A percentile compares a stretch with the other conserved stretches of the same genome.
Conservation (phyloP, 2,113 vertebrate genomes). For the Coryphaenoides rupestris region DNA sequence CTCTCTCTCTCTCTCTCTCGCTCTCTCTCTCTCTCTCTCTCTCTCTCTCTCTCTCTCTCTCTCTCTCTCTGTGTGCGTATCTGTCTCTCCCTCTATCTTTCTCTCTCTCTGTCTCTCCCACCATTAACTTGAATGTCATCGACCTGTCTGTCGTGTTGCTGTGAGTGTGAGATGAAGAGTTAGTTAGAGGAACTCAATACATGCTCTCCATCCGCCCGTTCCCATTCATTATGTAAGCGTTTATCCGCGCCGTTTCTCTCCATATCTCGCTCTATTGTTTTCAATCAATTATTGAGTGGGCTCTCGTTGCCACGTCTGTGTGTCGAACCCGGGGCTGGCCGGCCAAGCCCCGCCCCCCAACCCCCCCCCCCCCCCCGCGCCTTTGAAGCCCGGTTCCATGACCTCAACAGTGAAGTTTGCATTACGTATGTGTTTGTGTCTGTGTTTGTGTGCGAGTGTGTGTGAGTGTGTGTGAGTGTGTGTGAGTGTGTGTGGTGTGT, state of each 20-base stretch:
- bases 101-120: neutral
- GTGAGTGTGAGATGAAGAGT: slow-evolving; percentile 22
- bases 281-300: slow-evolving; percentile 27
- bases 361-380: slow-evolving; percentile 39
- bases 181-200: neutral
- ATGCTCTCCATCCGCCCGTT: slow-evolving; percentile 14
- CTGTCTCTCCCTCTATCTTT: too few species aligned
- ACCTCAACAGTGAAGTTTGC: slow-evolving; percentile 41
- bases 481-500: slow-evolving; percentile 20
- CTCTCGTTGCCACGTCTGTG: slow-evolving; percentile 40
- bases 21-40: too few species aligned
- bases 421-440: slow-evolving; percentile 16
- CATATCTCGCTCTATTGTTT: slow-evolving; percentile 44
- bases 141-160: slow-evolving; percentile 30
- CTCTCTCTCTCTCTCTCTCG: neutral
- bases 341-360: slow-evolving; percentile 50
- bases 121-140: slow-evolving; percentile 62
- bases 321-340: slow-evolving; percentile 46
- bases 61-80: too few species aligned
- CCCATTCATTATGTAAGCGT: slow-evolving; percentile 52
- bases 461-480: neutral
- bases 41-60: too few species aligned
- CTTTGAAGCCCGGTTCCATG: slow-evolving; percentile 64
- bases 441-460: slow-evolving; percentile 9
- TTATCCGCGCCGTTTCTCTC: too few species aligned